phyloP scores from a whole-genome alignment of 2,113 vertebrate genomes.

The Cochlearius cochlearius region DNA sequence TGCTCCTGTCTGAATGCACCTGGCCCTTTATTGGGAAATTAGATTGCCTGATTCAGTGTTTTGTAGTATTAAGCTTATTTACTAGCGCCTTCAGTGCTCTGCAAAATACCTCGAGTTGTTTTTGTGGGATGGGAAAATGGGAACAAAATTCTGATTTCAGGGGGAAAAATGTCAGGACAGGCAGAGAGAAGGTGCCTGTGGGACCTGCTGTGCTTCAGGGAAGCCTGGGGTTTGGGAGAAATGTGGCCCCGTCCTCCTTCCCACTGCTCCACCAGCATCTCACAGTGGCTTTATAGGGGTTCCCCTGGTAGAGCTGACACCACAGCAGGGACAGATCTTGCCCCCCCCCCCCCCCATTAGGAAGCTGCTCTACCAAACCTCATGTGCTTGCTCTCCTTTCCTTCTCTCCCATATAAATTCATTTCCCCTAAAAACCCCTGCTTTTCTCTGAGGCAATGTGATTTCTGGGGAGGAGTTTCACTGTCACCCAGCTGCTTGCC shows the following conservation, averaged over 20 bases:
- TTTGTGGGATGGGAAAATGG: not conserved
- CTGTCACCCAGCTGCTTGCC: not conserved
- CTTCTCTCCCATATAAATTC: not conserved
- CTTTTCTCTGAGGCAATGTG: not conserved
- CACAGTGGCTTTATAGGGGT: not conserved
- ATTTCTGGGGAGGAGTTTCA: not conserved
- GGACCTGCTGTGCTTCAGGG: not conserved
- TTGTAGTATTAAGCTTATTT: not conserved
- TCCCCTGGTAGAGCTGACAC: not conserved
- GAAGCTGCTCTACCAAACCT: not conserved
- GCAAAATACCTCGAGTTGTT: not conserved
- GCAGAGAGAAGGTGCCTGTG: not conserved
- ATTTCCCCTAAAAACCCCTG: not conserved
- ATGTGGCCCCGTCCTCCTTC: not conserved
- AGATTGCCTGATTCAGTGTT: not conserved
- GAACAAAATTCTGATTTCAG: not conserved
- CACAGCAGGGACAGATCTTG: not conserved
- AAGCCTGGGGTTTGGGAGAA: not conserved
- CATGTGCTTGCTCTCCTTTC: not conserved
- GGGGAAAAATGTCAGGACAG: not conserved
- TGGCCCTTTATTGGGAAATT: not conserved
- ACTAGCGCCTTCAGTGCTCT: not conserved
- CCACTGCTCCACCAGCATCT: not conserved
- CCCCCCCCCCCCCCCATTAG: not conserved
- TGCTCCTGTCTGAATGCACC: not conserved